These are phyloP conservation scores for Pachyuromys duprasi DNA, from an alignment of 2,797 vertebrate genomes.

Conservation along the genomic window DNA sequence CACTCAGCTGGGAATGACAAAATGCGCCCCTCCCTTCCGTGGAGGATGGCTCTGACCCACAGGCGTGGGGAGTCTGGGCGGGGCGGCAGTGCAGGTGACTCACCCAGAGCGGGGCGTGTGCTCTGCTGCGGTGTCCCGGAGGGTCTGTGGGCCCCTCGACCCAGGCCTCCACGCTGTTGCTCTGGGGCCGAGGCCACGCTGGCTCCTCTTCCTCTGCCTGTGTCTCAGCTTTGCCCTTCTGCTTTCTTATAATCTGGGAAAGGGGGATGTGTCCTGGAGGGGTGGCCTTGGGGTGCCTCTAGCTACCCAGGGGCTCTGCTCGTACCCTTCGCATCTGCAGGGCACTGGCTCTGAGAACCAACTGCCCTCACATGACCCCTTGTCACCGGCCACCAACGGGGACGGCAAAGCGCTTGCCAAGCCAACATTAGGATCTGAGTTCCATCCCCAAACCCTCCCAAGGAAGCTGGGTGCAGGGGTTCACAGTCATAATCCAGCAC, in stretches of 20 bases:
- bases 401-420: neutral
- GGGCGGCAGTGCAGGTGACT: conserved; percentile 77
- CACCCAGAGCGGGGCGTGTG: conserved; percentile 92
- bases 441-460: neutral
- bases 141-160: conserved; percentile 85
- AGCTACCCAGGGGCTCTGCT: neutral
- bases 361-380: neutral
- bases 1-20: fast-evolving
- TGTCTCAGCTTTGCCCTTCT: conserved; percentile 91
- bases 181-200: conserved; percentile 88
- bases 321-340: neutral
- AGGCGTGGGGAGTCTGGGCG: fast-evolving
- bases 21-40: fast-evolving
- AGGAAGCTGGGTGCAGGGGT: neutral
- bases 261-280: fast-evolving
- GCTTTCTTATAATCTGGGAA: conserved; percentile 93
- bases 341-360: neutral
- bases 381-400: neutral
- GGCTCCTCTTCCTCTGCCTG: conserved; percentile 88
- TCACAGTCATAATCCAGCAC: neutral
- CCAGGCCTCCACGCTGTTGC: conserved; percentile 79
- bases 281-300: neutral
- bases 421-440: neutral
- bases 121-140: conserved; percentile 84
- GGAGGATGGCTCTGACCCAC: neutral